Percentiles rank a stretch among this genome's conserved stretches.
Conservation (phyloP, 2,113 vertebrate species). For the Psammodynastes pulverulentus region DNA sequence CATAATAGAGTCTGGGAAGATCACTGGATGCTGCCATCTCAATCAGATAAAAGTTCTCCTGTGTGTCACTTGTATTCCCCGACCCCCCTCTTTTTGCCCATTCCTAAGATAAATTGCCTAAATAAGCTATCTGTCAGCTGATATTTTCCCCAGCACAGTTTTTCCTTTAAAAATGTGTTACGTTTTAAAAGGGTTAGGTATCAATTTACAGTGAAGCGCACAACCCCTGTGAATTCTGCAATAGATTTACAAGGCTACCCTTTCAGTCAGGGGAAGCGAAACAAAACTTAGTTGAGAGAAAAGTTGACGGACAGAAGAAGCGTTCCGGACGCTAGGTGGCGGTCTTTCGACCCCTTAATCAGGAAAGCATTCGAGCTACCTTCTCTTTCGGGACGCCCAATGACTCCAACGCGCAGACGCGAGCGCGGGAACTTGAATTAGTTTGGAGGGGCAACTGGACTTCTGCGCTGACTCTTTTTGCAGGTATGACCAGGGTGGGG, state of each 20-base stretch:
- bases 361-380: accelerated
- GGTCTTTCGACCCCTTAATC: neutral
- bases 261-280: neutral
- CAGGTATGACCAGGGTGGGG: neutral
- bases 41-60: neutral
- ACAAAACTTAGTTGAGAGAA: too few relatives aligned
- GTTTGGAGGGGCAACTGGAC: neutral
- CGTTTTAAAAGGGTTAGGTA: neutral
- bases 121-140: neutral
- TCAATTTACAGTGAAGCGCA: neutral
- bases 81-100: neutral
- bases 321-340: neutral
- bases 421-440: conserved; percentile 4
- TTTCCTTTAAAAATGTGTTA: neutral
- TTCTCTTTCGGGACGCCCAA: neutral
- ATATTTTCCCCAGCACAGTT: neutral
- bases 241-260: neutral
- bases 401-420: neutral
- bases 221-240: neutral
- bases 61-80: neutral
- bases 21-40: neutral
- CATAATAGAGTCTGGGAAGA: neutral
- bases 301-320: neutral
- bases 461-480: neutral
- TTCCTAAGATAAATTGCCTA: neutral